phyloP scores from a whole-genome alignment of 2,888 invertebrate species.

The Brachylomia viminalis region DNA sequence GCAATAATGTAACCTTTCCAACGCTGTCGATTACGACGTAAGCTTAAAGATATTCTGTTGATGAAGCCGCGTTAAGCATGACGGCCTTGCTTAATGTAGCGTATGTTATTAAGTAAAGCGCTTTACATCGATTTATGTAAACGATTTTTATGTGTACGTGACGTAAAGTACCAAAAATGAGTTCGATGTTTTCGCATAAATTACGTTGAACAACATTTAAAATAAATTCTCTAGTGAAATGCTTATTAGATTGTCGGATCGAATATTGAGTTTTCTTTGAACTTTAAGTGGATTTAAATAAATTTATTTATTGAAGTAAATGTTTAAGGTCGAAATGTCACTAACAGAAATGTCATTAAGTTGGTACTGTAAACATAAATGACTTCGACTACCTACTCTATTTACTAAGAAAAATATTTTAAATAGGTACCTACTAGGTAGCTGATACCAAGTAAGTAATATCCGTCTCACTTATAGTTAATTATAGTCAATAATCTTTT shows the following conservation, averaged over 20 bases:
- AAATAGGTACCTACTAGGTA: not conserved
- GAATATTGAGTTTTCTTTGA: constrained; percentile 33
- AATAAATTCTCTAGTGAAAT: constrained; percentile 15
- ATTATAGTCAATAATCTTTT: not conserved
- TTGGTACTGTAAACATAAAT: not conserved
- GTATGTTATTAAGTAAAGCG: constrained; percentile 62
- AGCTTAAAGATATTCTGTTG: constrained; percentile 62
- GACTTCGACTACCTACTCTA: not conserved
- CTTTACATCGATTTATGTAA: constrained; percentile 59
- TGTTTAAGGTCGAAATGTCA: not conserved
- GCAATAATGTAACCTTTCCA: constrained; percentile 33
- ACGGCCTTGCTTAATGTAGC: constrained; percentile 65
- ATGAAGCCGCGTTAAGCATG: constrained; percentile 59
- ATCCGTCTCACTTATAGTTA: not conserved
- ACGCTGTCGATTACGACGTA: constrained; percentile 54
- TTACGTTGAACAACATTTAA: constrained; percentile 17
- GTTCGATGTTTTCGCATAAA: constrained; percentile 30
- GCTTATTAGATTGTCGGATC: constrained; percentile 34
- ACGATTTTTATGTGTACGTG: constrained; percentile 48
- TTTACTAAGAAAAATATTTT: not conserved
- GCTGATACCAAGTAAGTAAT: not conserved
- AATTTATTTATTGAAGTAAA: not conserved
- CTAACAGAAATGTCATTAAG: not conserved
- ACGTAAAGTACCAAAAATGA: constrained; percentile 27
- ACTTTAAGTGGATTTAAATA: constrained; percentile 20